Base-by-base conservation (phyloP, 2,113 vertebrate genomes). In the Bujurquina vittata region DNA sequence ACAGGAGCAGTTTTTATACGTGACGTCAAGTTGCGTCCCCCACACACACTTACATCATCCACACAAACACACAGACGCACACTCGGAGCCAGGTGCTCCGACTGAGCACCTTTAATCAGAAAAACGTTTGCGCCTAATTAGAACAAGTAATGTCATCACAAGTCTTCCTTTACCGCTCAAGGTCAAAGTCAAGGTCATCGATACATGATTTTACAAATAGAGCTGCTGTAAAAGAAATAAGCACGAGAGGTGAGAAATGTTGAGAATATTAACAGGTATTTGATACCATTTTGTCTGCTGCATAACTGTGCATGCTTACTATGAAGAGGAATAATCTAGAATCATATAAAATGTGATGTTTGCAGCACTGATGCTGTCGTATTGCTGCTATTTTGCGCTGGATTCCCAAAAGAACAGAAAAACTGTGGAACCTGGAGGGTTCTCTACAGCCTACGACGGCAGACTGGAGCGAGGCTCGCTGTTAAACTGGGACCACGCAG, bases 131-230 rank as follows among this genome's bases (percentile, higher is more conserved):
- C 69, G 43, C 76, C 55, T 57, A 33, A 67, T 75, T 59, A 72
- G 26, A 65, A 63, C 57, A 26, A 60, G 46, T 72, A 72, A 52
- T 72, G 43, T 31, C 69, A n/a, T 77, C 69, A 60, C 43, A 75
- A 69, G 37, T 33, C 8, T 84, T 84, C 61, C 52, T 60, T 43
- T 37, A 56, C 60, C 17, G 4, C 58, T 81, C 87, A 89, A 89
- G 87, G 88, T 85, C 89, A 89, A 80, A 85, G 87, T 85, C 87
- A 75, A 87, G 90, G 80, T 81, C 86, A 73, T 77, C 37, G 0
- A 14, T 40, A 4, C 40, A 7, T 14, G 17, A 46, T 6, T 31
- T 61, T 8, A 63, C 54, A 62, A n/a, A 75, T 14, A 7, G 31
- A 63, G 75, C 3, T 1, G 31, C 11, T n/a, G 63, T 20, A n/a